These are phyloP conservation scores for Porites lobata DNA, from an alignment of 92 coral and sea anemone species.

Conservation along the genomic window DNA sequence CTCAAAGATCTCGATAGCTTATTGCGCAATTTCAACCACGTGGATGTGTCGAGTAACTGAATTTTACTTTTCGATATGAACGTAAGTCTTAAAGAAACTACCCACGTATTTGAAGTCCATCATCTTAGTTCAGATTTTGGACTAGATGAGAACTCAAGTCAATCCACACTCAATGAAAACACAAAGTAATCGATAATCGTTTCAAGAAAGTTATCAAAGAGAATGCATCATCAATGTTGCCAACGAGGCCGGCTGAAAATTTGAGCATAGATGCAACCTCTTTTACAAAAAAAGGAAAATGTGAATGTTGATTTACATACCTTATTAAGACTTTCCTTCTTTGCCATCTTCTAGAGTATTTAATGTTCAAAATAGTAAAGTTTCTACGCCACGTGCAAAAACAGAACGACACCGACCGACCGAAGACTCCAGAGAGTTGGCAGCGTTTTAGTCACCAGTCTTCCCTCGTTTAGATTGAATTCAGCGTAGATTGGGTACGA, in stretches of 20 bases:
- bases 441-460: background rate
- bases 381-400: conserved; percentile 37
- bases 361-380: conserved; percentile 1
- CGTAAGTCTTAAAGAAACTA: too few relatives aligned
- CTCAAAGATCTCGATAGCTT: background rate
- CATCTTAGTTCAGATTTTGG: background rate
- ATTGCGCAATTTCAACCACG: background rate
- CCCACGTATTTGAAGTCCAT: background rate
- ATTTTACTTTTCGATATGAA: too few relatives aligned
- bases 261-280: background rate
- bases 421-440: conserved; percentile 23
- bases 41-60: background rate
- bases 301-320: conserved; percentile 38
- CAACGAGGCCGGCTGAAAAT: background rate
- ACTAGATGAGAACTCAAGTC: background rate
- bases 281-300: background rate
- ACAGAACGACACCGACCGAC: background rate
- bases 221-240: background rate
- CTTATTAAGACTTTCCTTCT: conserved; percentile 71
- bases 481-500: background rate
- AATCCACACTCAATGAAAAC: background rate
- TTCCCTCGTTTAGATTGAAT: background rate
- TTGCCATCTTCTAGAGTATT: conserved; percentile 67
- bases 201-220: background rate
- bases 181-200: background rate